Evolutionary conservation across 2,888 invertebrate genomes (phyloP), one percentile per base, ranked within the genome.

Genomic region (Yponomeuta cagnagella): DNA sequence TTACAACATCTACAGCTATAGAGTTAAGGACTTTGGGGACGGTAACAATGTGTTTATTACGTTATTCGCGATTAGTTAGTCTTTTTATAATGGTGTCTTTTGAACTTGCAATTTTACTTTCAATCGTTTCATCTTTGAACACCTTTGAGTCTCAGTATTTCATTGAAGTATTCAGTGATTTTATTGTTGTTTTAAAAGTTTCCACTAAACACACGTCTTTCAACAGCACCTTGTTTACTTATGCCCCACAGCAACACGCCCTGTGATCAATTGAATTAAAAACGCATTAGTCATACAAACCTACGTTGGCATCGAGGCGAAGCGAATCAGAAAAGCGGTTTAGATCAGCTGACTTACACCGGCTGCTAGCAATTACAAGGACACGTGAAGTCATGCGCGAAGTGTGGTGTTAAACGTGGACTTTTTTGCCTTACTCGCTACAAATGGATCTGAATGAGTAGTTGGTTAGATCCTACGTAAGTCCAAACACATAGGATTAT

Each of bases 341-440:
- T 43, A 68, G 65, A 68, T 68, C 68, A 68, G 68, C 68, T 68
- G 68, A 68, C 68, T 48, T 65, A 48, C 23, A 68, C 68, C 68
- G 15, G 65, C 65, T 65, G 64, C 10, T 67, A 37, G 48, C 43
- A 15, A 48, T 68, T 48, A 65, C 68, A 68, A 68, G 68, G 68
- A 68, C 68, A n/a, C 37, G 8, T n/a, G 43, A 43, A 48, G 30
- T 48, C 43, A 68, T 43, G 68, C 65, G 33, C 31, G 33, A 65
- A 65, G 68, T 68, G 37, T 37, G 48, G 68, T 68, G 48, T 43
- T 48, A n/a, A 68, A 23, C 15, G n/a, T 48, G 37, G 10, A n/a
- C 43, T 43, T 68, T 68, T 43, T 43, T 68, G n/a, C n/a, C 5
- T 30, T 65, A n/a, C 33, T 30, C 65, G 4, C 31, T 65, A 12